Base-by-base conservation (phyloP, 1,140 invertebrate species). In the Drosophila carrolli region DNA sequence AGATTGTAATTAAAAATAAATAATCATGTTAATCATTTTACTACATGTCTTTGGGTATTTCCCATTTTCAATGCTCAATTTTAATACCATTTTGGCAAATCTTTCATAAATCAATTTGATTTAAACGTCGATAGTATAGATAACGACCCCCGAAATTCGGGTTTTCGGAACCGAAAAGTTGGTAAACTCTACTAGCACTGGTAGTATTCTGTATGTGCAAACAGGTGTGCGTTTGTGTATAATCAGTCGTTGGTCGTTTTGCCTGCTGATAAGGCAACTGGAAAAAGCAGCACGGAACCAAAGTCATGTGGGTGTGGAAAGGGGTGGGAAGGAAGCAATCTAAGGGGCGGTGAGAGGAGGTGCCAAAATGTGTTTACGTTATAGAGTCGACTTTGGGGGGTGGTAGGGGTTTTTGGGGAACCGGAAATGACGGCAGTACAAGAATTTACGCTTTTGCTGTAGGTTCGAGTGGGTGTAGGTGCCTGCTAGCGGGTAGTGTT, bases 81-180 rank as follows among this genome's bases (percentile, higher is more conserved):
- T 68, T 16, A 74, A 75, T 57, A 41, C 60, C 57, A 62, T 81
- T 89, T 78, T 65, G 68, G 75, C 79, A 89, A 89, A 89, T 89
- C 84, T 81, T 78, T 81, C 68, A 90, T 89, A 89, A 89, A 89
- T 89, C 84, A 89, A 89, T 89, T 89, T 78, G 84, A 88, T 88
- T 84, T 78, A 38, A 41, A 43, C 48, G 38, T 38, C 57, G 83
- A 89, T 88, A 85, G 47, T 19, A 75, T 53, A 83, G 80, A 83
- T 83, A 86, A 79, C 48, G 53, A 44, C 43, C 23, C 40, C 44
- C 65, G 71, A 84, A 67, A 68, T 67, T 41, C 60, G 59, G 32
- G 35, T 19, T 32, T 35, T 38, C 9, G n/a, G 27, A 4, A 46
- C 37, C 14, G 14, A 6, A 14, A 29, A 44, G 43, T 37, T 32